Conservation (phyloP, 2,113 vertebrate genomes). For the Brachyhypopomus gauderio region DNA sequence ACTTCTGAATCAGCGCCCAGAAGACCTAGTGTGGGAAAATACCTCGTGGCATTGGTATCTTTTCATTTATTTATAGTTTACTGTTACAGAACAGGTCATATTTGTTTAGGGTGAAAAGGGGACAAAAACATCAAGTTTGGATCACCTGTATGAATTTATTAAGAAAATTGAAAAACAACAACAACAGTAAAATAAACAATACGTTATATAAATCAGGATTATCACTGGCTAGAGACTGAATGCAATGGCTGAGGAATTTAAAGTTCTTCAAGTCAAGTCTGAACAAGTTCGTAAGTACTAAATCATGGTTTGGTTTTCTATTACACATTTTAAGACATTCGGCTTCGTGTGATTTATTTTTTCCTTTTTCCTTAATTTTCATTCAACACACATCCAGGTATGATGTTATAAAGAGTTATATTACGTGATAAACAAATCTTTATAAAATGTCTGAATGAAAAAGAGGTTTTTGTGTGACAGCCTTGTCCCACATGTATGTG, state of each 20-base stretch:
- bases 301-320: background rate
- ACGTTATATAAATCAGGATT: background rate
- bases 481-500: too few relatives aligned
- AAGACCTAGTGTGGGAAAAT: too few relatives aligned
- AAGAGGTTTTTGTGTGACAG: too few relatives aligned
- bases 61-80: background rate
- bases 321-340: background rate
- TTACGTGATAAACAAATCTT: too few relatives aligned
- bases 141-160: too few relatives aligned
- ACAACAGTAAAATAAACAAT: background rate
- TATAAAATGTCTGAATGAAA: too few relatives aligned
- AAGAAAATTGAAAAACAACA: background rate
- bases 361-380: too few relatives aligned
- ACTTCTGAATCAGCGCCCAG: background rate
- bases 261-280: conserved; percentile 52
- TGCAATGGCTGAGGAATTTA: conserved; percentile 15
- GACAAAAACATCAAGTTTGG: too few relatives aligned
- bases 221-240: background rate
- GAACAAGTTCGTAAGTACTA: conserved; percentile 47
- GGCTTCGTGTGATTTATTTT: too few relatives aligned
- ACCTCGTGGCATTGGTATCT: too few relatives aligned
- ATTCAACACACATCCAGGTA: too few relatives aligned
- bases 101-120: background rate
- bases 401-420: too few relatives aligned
- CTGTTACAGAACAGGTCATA: background rate